Percentiles rank a stretch among this genome's conserved stretches.
Evolutionary conservation across 2,797 vertebrate species (phyloP).

Genomic region (Sebastolobus alascanus): DNA sequence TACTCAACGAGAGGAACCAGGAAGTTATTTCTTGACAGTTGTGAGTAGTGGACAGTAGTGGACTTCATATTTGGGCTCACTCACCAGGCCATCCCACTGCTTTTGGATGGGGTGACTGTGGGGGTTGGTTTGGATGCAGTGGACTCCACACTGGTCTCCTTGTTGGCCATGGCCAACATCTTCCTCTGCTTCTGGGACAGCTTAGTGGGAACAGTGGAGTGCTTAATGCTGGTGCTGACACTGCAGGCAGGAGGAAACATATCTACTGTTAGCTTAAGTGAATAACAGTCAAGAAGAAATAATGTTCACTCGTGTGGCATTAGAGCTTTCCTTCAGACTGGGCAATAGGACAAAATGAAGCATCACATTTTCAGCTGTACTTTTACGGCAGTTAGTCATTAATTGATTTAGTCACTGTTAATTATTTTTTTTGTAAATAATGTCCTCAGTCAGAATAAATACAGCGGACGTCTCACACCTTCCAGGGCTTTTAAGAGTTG

Average conservation of each 20-base stretch:
- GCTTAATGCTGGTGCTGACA: slow-evolving; percentile 77
- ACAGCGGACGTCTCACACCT: slow-evolving; percentile 55
- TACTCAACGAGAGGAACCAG: slow-evolving; percentile 13
- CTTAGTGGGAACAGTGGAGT: slow-evolving; percentile 85
- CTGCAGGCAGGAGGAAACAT: slow-evolving; percentile 50
- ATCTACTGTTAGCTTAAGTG: slow-evolving; percentile 11
- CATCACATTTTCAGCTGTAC: neutral
- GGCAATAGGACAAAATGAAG: neutral
- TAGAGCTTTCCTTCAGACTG: neutral
- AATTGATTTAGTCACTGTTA: neutral
- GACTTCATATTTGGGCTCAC: slow-evolving; percentile 53
- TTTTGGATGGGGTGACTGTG: slow-evolving; percentile 80
- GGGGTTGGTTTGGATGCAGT: slow-evolving; percentile 72
- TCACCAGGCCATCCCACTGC: slow-evolving; percentile 90
- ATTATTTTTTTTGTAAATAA: neutral
- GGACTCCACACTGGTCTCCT: slow-evolving; percentile 87
- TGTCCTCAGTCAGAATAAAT: neutral
- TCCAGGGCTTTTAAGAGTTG: slow-evolving; percentile 88
- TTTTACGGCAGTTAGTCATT: neutral
- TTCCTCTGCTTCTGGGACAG: slow-evolving; percentile 98
- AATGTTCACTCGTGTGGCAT: neutral
- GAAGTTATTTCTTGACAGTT: slow-evolving; percentile 10
- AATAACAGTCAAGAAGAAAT: slow-evolving; percentile 6
- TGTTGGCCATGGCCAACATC: slow-evolving; percentile 93
- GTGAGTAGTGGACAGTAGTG: neutral